phyloP scores from a whole-genome alignment of 2,888 invertebrate species.

The Parnassius orleans region DNA sequence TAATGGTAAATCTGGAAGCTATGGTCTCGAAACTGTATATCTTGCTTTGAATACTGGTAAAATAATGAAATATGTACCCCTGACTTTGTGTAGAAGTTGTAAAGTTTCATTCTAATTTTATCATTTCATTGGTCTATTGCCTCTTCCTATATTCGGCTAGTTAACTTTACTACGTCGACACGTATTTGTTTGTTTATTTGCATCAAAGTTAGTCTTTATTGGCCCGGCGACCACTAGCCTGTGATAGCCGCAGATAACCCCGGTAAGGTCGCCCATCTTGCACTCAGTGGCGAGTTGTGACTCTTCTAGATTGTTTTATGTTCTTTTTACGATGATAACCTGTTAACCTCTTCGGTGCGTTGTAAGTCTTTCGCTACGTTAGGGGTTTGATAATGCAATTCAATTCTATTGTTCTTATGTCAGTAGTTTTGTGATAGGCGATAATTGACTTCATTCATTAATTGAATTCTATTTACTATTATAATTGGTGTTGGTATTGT shows the following conservation, averaged over 20 bases:
- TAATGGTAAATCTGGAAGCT: too few species aligned
- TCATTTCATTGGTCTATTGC: too few species aligned
- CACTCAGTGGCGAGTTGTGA: slow-evolving; percentile 6
- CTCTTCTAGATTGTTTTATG: slow-evolving; percentile 20
- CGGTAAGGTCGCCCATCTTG: slow-evolving; percentile 32
- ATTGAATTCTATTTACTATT: background rate
- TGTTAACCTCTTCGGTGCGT: slow-evolving; percentile 1
- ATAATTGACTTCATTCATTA: background rate
- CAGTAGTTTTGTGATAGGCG: background rate
- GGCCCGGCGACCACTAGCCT: slow-evolving; percentile 33
- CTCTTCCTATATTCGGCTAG: too few species aligned
- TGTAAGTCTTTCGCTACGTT: slow-evolving; percentile 13
- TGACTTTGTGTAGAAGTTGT: too few species aligned
- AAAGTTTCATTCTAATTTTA: too few species aligned
- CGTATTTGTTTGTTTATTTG: slow-evolving; percentile 33
- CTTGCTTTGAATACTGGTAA: too few species aligned
- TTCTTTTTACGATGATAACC: slow-evolving; percentile 10
- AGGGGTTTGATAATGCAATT: slow-evolving; percentile 1
- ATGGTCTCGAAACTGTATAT: too few species aligned
- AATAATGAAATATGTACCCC: too few species aligned
- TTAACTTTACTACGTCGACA: slow-evolving; percentile 7
- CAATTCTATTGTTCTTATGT: background rate
- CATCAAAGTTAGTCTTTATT: slow-evolving; percentile 33
- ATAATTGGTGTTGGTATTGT: too few species aligned
- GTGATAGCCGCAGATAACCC: slow-evolving; percentile 35